phyloP scores from a whole-genome alignment of 2,113 vertebrate species.

The Maccullochella peelii region DNA sequence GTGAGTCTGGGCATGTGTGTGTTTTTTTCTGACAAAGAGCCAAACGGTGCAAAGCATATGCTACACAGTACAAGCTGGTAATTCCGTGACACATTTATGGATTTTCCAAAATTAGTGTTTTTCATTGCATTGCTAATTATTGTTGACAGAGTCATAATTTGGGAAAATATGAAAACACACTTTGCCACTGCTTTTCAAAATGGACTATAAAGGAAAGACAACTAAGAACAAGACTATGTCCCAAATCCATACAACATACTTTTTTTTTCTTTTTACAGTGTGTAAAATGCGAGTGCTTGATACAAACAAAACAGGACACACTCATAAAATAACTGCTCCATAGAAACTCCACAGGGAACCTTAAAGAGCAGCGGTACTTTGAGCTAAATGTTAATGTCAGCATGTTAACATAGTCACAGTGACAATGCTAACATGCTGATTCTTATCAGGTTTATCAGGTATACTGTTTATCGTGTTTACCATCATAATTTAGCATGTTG shows the following conservation, averaged over 20 bases:
- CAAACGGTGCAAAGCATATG: neutral
- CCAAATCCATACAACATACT: too few species aligned
- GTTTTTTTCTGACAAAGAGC: constrained; percentile 3
- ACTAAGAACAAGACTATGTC: neutral
- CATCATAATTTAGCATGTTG: too few species aligned
- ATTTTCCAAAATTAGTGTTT: neutral
- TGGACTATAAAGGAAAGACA: neutral
- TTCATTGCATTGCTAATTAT: neutral
- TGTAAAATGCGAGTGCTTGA: neutral
- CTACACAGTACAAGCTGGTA: neutral
- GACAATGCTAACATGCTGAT: too few species aligned
- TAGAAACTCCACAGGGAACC: too few species aligned
- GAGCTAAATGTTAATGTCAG: neutral
- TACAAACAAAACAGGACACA: neutral
- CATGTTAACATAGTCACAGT: neutral
- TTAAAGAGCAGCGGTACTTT: too few species aligned
- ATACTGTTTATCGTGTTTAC: too few species aligned
- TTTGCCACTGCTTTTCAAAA: neutral
- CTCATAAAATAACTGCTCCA: neutral
- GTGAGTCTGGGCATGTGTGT: neutral
- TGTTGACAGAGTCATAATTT: neutral
- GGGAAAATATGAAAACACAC: neutral
- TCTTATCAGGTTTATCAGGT: too few species aligned
- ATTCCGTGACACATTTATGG: neutral
- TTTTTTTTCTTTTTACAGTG: too few species aligned